Conservation (phyloP, 2,113 vertebrate species). For the Nothoprocta pentlandii region DNA sequence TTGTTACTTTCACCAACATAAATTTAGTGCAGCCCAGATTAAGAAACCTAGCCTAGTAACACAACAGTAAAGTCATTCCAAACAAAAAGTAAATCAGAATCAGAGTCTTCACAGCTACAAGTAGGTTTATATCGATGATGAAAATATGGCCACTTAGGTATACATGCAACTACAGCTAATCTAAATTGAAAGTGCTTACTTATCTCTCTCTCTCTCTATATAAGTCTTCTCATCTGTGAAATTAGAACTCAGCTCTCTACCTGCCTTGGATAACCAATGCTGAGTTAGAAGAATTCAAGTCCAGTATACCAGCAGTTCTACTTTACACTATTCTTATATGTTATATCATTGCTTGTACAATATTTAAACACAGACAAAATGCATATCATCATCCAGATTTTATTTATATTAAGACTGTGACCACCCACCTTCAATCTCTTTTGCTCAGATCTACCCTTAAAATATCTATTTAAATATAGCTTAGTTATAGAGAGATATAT, state of each 20-base stretch:
- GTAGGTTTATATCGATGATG: background rate
- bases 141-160: background rate
- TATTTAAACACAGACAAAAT: background rate
- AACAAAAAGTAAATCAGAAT: background rate
- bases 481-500: no score
- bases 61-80: background rate
- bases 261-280: background rate
- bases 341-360: background rate
- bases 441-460: background rate
- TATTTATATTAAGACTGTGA: background rate
- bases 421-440: background rate
- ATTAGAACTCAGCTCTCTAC: background rate
- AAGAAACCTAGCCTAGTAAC: background rate
- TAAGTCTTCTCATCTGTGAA: background rate
- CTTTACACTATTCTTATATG: background rate
- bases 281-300: background rate
- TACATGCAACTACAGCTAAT: background rate
- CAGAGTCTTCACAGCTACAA: background rate
- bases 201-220: background rate
- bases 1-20: background rate
- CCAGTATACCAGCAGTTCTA: background rate
- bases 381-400: background rate
- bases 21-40: background rate
- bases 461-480: background rate
- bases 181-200: background rate